phyloP scores from a whole-genome alignment of 1,140 invertebrate genomes.

The Sycobia sp. region DNA sequence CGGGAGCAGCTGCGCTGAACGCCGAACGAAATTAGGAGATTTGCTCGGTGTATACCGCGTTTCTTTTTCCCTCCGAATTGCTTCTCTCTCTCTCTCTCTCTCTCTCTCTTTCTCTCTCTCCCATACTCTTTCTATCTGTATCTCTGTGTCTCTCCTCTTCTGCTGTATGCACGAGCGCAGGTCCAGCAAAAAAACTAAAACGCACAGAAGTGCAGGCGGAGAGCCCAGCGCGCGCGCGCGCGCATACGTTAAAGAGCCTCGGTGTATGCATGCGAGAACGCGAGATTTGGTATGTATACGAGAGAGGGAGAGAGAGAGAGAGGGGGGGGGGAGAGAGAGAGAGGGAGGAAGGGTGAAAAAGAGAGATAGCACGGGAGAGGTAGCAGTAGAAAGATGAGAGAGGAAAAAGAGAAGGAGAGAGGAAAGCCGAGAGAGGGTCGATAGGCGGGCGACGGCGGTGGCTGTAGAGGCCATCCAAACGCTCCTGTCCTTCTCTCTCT shows the following conservation, averaged over 20 bases:
- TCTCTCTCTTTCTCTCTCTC: not conserved
- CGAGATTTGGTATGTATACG: constrained; percentile 31
- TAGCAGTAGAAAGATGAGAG: not conserved
- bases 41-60: constrained; percentile 22
- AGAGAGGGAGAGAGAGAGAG: constrained; percentile 17
- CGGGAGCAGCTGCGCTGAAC: constrained; percentile 52
- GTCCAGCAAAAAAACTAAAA: constrained; percentile 4
- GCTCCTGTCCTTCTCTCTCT: no score
- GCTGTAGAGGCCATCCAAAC: constrained; percentile 33
- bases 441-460: constrained; percentile 51
- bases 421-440: constrained; percentile 49
- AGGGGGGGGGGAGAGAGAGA: constrained; percentile 30
- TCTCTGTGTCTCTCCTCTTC: no score
- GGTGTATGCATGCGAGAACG: constrained; percentile 26
- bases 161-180: not conserved
- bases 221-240: no score
- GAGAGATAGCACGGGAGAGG: constrained; percentile 12
- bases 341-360: constrained; percentile 20
- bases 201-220: not conserved
- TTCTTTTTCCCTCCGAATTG: constrained; percentile 24
- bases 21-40: constrained; percentile 53
- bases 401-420: constrained; percentile 31
- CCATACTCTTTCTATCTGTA: not conserved
- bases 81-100: constrained; percentile 3
- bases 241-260: constrained; percentile 41